These are phyloP conservation scores for Echinops telfairi DNA, from an alignment of 2,113 vertebrate species.

Conservation along the genomic window DNA sequence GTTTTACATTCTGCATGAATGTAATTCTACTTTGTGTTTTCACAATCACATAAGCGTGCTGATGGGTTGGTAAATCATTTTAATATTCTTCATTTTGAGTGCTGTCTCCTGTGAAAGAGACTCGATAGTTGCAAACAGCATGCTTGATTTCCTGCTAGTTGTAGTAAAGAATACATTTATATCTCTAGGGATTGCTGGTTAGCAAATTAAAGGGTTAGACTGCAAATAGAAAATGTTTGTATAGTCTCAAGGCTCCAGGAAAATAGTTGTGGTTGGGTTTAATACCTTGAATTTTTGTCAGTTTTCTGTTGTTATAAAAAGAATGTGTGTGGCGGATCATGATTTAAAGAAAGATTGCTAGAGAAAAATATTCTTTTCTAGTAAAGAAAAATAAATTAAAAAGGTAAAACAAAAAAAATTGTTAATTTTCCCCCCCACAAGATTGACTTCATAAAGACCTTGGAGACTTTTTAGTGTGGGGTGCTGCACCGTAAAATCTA, in stretches of 20 bases:
- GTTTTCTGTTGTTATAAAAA: neutral
- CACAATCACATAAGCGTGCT: neutral
- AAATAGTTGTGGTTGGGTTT: neutral
- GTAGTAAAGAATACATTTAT: neutral
- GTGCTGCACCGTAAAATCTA: neutral
- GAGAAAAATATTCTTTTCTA: neutral
- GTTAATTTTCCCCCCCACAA: neutral
- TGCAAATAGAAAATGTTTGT: neutral
- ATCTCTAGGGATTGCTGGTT: neutral
- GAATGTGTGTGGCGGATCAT: neutral
- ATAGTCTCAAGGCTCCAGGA: neutral
- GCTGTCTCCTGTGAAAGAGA: too few species aligned
- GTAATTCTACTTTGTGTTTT: neutral
- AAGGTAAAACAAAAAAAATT: neutral
- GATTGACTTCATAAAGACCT: neutral
- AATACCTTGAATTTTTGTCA: neutral
- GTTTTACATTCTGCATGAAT: neutral
- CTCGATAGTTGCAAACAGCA: neutral
- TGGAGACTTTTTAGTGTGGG: neutral
- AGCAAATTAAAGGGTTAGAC: neutral
- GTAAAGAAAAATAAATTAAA: neutral
- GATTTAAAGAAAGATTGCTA: neutral
- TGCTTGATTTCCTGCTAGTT: neutral
- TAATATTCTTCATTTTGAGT: neutral
- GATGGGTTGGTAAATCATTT: neutral